These are phyloP conservation scores for Stomatorhinus ivindoensis DNA, from an alignment of 2,113 vertebrate species.

Conservation along the genomic window DNA sequence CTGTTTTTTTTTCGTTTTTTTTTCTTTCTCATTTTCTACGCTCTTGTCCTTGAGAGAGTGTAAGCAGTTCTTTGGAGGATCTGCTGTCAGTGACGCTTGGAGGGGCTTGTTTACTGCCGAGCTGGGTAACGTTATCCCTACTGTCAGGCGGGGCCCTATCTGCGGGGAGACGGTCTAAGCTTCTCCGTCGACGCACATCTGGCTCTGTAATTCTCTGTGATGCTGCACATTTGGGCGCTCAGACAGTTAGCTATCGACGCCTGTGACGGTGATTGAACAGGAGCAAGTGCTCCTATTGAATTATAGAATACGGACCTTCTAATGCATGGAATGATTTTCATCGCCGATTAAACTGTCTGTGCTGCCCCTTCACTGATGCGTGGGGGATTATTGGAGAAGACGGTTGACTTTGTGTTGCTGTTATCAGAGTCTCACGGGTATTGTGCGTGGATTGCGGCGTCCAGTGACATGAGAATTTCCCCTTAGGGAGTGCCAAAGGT, in stretches of 20 bases:
- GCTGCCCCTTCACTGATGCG: background rate
- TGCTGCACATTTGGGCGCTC: background rate
- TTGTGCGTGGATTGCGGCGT: background rate
- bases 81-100: slow-evolving; percentile 24
- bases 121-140: background rate
- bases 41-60: slow-evolving; percentile 52
- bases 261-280: background rate
- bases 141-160: background rate
- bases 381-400: background rate
- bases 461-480: slow-evolving; percentile 28
- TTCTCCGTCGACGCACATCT: background rate
- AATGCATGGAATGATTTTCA: background rate
- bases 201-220: background rate
- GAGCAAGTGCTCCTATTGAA: background rate
- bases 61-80: slow-evolving; percentile 50
- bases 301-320: background rate
- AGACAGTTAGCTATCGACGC: background rate
- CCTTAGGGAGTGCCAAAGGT: slow-evolving; percentile 24
- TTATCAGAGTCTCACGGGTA: background rate
- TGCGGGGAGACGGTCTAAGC: background rate
- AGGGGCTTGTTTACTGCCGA: slow-evolving; percentile 29
- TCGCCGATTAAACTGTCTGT: background rate
- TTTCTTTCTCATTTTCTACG: slow-evolving; percentile 38
- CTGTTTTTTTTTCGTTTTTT: slow-evolving; percentile 19
- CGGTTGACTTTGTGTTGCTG: background rate